These are phyloP conservation scores for Myiopsitta monachus DNA, from an alignment of 2,113 vertebrate species.

Conservation along the genomic window DNA sequence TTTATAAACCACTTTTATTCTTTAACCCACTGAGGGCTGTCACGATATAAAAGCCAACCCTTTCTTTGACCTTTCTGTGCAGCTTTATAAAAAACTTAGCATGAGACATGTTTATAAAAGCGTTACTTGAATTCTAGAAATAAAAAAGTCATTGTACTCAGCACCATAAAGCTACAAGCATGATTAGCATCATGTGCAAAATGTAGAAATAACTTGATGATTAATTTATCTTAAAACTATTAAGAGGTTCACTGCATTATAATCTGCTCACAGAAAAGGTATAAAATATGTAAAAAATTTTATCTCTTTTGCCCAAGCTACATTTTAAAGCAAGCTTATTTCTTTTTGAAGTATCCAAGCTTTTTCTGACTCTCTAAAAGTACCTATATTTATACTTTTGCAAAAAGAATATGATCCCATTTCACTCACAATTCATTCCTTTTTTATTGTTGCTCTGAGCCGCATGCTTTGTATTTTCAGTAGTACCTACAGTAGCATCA, in stretches of 20 bases:
- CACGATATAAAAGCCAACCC: slow-evolving; percentile 33
- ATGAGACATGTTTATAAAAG: slow-evolving; percentile 35
- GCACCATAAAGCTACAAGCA: neutral
- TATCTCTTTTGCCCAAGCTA: neutral
- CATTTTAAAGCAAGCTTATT: neutral
- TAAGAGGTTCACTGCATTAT: neutral
- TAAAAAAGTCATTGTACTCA: slow-evolving; percentile 38
- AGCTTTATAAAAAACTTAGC: slow-evolving; percentile 48
- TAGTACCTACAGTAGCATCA: neutral
- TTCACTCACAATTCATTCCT: neutral
- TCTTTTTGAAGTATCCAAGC: neutral
- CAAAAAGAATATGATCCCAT: neutral
- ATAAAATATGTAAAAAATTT: neutral
- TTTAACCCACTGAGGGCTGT: slow-evolving; percentile 29
- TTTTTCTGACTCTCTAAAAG: slow-evolving; percentile 13
- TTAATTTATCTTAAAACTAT: slow-evolving; percentile 30
- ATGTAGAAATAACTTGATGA: slow-evolving; percentile 7
- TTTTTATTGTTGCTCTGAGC: neutral
- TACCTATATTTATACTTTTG: neutral
- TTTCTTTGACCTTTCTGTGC: slow-evolving; percentile 42
- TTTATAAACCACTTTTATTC: slow-evolving; percentile 54
- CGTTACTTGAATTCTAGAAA: slow-evolving; percentile 38
- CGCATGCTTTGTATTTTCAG: slow-evolving; percentile 1
- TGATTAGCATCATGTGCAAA: neutral
- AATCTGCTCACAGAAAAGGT: neutral